Evolutionary conservation across 2,888 invertebrate genomes (phyloP).

Genomic region (Lottia scabra): DNA sequence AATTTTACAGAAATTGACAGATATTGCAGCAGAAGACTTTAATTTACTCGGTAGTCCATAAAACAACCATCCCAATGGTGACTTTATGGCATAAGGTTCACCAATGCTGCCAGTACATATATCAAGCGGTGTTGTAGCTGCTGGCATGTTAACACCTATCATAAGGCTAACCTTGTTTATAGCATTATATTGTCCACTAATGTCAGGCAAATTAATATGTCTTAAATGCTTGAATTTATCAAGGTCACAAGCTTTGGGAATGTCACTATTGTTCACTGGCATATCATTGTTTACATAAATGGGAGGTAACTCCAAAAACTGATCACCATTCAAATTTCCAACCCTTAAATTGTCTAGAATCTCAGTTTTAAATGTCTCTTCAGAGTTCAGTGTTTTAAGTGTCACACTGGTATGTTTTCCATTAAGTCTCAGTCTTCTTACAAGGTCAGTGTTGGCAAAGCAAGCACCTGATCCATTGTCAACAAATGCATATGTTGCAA

Average conservation of each 20-base stretch:
- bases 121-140: too few relatives aligned
- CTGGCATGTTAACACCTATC: too few relatives aligned
- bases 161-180: too few relatives aligned
- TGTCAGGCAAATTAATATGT: too few relatives aligned
- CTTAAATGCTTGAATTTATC: too few relatives aligned
- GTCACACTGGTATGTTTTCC: neutral
- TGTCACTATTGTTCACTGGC: too few relatives aligned
- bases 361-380: neutral
- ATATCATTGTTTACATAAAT: neutral
- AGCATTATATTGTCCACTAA: too few relatives aligned
- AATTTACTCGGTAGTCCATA: constrained; percentile 17
- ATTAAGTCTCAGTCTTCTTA: neutral
- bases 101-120: too few relatives aligned
- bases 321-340: neutral
- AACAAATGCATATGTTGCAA: neutral
- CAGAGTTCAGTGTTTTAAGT: neutral
- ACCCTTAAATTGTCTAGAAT: neutral
- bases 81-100: constrained; percentile 23
- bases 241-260: too few relatives aligned
- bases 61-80: constrained; percentile 22
- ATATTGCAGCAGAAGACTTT: neutral
- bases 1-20: constrained; percentile 10
- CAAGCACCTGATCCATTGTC: neutral
- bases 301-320: neutral
- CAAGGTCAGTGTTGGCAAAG: neutral